phyloP scores from a whole-genome alignment of 2,797 vertebrate genomes.

The Sebastes wilsoni region DNA sequence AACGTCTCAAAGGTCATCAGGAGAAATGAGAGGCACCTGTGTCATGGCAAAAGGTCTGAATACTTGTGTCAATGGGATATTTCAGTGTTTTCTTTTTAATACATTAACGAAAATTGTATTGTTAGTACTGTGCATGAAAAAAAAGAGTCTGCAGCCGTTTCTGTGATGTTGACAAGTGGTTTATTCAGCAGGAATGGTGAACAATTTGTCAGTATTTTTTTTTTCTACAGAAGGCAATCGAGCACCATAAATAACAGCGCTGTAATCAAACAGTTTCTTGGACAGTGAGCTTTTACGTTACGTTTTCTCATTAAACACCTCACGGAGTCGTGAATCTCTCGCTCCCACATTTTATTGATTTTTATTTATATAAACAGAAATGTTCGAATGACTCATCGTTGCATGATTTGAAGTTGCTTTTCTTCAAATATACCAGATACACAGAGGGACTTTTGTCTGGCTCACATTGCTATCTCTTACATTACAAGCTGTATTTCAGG shows the following conservation, averaged over 20 bases:
- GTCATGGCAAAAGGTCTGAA: neutral
- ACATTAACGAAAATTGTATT: neutral
- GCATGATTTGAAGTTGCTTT: constrained; percentile 21
- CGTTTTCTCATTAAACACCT: constrained; percentile 45
- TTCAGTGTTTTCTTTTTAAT: neutral
- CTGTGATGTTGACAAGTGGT: constrained; percentile 84
- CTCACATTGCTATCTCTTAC: constrained; percentile 37
- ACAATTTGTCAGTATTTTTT: constrained; percentile 83
- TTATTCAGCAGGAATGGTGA: constrained; percentile 90
- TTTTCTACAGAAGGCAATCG: constrained; percentile 81
- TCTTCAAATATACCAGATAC: constrained; percentile 15
- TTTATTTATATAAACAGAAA: constrained; percentile 50
- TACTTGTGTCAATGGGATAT: neutral
- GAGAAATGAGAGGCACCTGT: neutral
- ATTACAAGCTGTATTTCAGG: constrained; percentile 52
- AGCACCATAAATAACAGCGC: constrained; percentile 78
- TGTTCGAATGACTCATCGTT: constrained; percentile 18
- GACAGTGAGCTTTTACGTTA: constrained; percentile 17
- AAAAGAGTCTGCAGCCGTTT: constrained; percentile 46
- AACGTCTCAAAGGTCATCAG: neutral
- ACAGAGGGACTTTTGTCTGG: constrained; percentile 18
- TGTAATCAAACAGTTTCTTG: constrained; percentile 72
- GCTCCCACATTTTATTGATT: constrained; percentile 37
- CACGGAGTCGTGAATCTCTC: constrained; percentile 31
- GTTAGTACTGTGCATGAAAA: constrained; percentile 8